Conservation (phyloP, 2,888 invertebrate genomes). For the Nemotelus nigrinus region DNA sequence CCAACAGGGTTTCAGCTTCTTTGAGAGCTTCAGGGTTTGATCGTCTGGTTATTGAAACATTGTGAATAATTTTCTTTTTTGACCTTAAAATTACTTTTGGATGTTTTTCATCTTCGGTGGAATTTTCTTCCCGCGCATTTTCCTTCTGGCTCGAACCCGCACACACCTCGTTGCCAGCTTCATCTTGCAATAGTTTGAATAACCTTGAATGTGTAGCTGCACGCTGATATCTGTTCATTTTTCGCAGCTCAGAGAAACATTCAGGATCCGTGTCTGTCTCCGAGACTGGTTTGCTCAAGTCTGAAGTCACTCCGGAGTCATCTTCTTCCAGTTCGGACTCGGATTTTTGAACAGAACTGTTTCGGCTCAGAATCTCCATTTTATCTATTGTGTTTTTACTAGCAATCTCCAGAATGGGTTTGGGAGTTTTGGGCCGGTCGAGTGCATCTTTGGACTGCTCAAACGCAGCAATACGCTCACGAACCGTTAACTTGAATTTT, state of each 20-base stretch:
- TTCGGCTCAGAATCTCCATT: conserved; percentile 59
- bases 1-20: conserved; percentile 63
- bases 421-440: conserved; percentile 36
- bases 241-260: conserved; percentile 69
- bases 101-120: conserved; percentile 53
- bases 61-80: conserved; percentile 63
- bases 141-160: conserved; percentile 39
- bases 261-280: conserved; percentile 74
- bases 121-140: conserved; percentile 58
- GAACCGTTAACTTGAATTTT: conserved; percentile 59
- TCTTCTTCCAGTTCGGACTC: conserved; percentile 70
- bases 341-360: conserved; percentile 63
- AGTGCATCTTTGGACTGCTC: conserved; percentile 54
- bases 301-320: conserved; percentile 77
- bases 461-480: conserved; percentile 61
- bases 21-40: conserved; percentile 60
- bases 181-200: conserved; percentile 73
- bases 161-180: conserved; percentile 55
- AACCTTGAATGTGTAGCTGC: conserved; percentile 78
- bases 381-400: conserved; percentile 55
- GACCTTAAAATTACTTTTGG: conserved; percentile 52
- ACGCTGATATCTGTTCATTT: conserved; percentile 72
- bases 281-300: conserved; percentile 74
- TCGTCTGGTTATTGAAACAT: conserved; percentile 64
- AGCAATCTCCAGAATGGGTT: conserved; percentile 33